These are phyloP conservation scores for Champsocephalus esox DNA, from an alignment of 2,797 vertebrate species.

Conservation along the genomic window DNA sequence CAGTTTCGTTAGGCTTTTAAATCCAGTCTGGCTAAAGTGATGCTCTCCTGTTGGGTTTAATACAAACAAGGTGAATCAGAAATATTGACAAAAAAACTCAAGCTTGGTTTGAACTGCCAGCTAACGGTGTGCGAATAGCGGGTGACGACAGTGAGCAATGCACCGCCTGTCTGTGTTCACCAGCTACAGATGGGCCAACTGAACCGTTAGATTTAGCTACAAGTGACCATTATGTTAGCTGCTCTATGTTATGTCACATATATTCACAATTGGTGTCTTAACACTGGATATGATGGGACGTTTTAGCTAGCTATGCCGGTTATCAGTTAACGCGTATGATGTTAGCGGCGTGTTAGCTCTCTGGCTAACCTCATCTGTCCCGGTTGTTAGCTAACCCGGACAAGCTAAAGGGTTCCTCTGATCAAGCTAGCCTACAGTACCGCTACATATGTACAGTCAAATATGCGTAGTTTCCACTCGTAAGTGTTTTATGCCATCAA, in stretches of 20 bases:
- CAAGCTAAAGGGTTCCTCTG: slow-evolving; percentile 37
- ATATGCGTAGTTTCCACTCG: background rate
- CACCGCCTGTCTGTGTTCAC: slow-evolving; percentile 61
- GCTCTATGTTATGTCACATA: background rate
- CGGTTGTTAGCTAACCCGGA: slow-evolving; percentile 49
- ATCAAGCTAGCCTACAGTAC: slow-evolving; percentile 32
- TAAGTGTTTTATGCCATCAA: accelerated
- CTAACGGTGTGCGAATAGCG: slow-evolving; percentile 56
- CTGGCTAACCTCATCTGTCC: slow-evolving; percentile 45
- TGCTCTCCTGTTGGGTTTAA: background rate
- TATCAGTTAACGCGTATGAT: background rate
- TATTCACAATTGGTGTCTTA: background rate
- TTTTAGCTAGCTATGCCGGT: background rate
- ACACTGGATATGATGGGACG: accelerated
- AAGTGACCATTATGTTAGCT: background rate
- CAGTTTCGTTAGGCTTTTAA: slow-evolving; percentile 47
- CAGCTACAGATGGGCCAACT: slow-evolving; percentile 52
- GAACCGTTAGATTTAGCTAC: slow-evolving; percentile 10
- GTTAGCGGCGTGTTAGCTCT: slow-evolving; percentile 31
- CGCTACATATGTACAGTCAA: background rate
- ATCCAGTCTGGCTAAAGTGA: background rate
- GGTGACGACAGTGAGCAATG: slow-evolving; percentile 66
- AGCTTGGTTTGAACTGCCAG: slow-evolving; percentile 24
- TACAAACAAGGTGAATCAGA: background rate
- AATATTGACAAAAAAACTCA: background rate